phyloP scores from a whole-genome alignment of 1,140 invertebrate genomes.

The Trichonephila clavipes region DNA sequence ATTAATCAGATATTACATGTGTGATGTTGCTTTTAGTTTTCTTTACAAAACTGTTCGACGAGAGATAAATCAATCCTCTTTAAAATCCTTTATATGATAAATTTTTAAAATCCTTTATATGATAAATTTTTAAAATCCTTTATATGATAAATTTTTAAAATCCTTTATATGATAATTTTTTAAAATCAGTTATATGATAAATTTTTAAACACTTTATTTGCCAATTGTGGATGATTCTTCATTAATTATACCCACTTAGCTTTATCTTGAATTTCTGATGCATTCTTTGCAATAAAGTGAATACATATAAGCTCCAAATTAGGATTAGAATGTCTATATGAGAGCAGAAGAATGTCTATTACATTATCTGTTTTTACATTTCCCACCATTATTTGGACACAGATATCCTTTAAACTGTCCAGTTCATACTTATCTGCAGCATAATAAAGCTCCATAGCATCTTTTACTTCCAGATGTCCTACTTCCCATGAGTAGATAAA shows the following conservation, averaged over 20 bases:
- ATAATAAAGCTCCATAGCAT: constrained; percentile 1
- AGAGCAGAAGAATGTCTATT: not conserved
- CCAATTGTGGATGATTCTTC: not conserved
- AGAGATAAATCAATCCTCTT: too few species aligned
- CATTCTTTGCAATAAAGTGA: not conserved
- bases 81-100: too few species aligned
- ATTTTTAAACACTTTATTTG: not conserved
- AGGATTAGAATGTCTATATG: not conserved
- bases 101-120: too few species aligned
- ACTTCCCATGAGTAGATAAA: not conserved
- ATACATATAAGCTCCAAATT: not conserved
- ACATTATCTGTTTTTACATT: not conserved
- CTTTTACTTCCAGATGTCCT: not conserved
- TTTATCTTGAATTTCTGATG: not conserved
- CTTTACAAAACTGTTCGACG: too few species aligned
- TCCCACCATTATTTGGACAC: not conserved
- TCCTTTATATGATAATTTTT: too few species aligned
- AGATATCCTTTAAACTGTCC: not conserved
- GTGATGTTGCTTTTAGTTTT: too few species aligned
- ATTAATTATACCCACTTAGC: constrained; percentile 1
- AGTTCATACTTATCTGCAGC: constrained; percentile 23
- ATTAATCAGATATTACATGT: too few species aligned
- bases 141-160: too few species aligned
- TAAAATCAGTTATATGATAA: not conserved
- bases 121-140: too few species aligned